These are phyloP conservation scores for Andricus curvator DNA, from an alignment of 2,888 invertebrate genomes.

Conservation along the genomic window DNA sequence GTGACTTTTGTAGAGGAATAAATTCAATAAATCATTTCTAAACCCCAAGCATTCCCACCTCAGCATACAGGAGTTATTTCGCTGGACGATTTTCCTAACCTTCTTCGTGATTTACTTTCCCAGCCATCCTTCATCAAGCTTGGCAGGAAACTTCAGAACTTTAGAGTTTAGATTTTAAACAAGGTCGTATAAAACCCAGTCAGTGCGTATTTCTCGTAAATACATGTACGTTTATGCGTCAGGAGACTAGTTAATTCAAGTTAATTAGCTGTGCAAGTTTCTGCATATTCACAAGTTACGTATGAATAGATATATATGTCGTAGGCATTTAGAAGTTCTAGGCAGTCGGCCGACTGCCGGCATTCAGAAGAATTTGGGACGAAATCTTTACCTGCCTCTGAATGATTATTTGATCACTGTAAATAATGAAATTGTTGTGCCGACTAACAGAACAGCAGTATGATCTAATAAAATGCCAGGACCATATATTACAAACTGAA, in stretches of 20 bases:
- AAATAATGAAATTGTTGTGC: too few relatives aligned
- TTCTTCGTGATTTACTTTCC: conserved; percentile 33
- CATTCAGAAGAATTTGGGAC: too few relatives aligned
- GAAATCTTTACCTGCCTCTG: too few relatives aligned
- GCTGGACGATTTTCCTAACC: conserved; percentile 27
- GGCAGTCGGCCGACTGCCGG: too few relatives aligned
- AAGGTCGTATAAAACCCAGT: conserved; percentile 1
- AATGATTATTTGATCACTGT: too few relatives aligned
- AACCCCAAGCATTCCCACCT: conserved; percentile 9
- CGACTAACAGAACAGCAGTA: too few relatives aligned
- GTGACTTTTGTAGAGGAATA: conserved; percentile 11
- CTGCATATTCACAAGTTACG: not conserved
- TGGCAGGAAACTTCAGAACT: conserved; percentile 19
- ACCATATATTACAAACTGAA: too few relatives aligned
- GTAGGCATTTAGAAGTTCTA: too few relatives aligned
- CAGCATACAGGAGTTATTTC: conserved; percentile 27
- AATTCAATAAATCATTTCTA: conserved; percentile 31
- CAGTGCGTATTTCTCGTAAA: conserved; percentile 24
- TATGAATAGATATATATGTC: not conserved
- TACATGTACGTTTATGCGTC: not conserved
- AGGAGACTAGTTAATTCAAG: not conserved
- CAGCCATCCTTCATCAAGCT: conserved; percentile 32
- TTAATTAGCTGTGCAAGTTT: conserved; percentile 10
- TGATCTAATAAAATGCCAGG: too few relatives aligned
- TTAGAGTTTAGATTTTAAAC: conserved; percentile 9